Percentiles rank a stretch among this genome's conserved stretches.
Evolutionary conservation across 2,113 vertebrate species (phyloP).

Genomic region (Aldabrachelys gigantea): DNA sequence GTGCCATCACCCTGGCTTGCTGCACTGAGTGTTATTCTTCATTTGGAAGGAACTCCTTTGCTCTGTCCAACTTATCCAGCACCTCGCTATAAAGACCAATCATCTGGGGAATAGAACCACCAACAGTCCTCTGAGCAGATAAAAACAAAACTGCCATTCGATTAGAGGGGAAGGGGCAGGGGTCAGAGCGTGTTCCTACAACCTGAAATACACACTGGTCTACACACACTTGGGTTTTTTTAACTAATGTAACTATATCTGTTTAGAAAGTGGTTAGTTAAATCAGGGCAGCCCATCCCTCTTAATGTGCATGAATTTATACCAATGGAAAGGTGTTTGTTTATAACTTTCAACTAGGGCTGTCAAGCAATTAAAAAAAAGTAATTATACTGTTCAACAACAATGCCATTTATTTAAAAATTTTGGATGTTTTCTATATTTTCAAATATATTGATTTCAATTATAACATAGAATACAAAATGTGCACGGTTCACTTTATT

Average conservation of each 20-base stretch:
- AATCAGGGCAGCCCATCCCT: not conserved
- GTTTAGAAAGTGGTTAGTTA: not conserved
- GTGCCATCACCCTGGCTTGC: not conserved
- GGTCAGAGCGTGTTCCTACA: not conserved
- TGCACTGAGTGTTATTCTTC: constrained; percentile 64
- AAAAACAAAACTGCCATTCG: not conserved
- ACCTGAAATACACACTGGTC: not conserved
- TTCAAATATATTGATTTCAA: no score
- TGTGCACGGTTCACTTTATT: no score
- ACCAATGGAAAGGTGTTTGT: not conserved
- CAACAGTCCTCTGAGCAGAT: not conserved
- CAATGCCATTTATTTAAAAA: no score
- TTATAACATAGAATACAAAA: no score
- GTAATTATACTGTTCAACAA: no score
- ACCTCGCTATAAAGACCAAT: constrained; percentile 84
- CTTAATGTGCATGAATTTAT: not conserved
- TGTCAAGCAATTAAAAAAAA: no score
- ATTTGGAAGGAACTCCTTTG: constrained; percentile 67
- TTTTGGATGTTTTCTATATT: no score
- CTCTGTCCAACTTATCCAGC: constrained; percentile 84
- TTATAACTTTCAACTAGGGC: not conserved
- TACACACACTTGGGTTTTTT: not conserved
- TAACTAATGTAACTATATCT: not conserved
- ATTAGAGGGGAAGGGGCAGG: not conserved
- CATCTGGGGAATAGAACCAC: constrained; percentile 81